These are phyloP conservation scores for Tympanoctomys barrerae DNA, from an alignment of 2,797 vertebrate species.

Conservation along the genomic window DNA sequence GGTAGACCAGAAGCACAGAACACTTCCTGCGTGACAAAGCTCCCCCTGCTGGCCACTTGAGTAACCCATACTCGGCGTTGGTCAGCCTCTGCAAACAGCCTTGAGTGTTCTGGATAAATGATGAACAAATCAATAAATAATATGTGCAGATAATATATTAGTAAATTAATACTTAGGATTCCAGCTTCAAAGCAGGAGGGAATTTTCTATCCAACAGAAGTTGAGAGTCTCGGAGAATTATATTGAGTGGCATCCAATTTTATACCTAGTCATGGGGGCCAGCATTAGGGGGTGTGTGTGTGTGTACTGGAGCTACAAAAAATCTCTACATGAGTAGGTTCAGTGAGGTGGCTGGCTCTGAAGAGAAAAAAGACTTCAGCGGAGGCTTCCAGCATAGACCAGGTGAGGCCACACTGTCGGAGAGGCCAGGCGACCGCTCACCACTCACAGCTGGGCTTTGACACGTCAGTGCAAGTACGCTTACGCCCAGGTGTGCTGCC, in stretches of 20 bases:
- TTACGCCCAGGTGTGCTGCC: neutral
- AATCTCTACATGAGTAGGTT: neutral
- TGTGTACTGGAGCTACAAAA: neutral
- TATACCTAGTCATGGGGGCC: neutral
- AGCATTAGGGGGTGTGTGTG: neutral
- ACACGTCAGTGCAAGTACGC: neutral
- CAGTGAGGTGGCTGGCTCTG: neutral
- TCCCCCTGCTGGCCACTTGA: neutral
- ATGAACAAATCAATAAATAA: neutral
- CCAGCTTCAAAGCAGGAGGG: neutral
- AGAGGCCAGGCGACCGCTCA: neutral
- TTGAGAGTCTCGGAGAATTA: constrained; percentile 24
- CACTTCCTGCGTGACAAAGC: neutral
- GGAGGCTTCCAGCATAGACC: constrained; percentile 32
- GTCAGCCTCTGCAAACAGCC: neutral
- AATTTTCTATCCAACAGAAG: neutral
- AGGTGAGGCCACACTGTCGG: neutral
- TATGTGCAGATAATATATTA: neutral
- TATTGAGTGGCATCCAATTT: neutral
- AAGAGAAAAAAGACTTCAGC: neutral
- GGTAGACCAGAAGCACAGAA: neutral
- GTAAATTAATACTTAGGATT: neutral
- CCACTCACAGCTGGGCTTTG: neutral
- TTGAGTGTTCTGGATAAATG: neutral
- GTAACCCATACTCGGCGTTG: neutral